Percentiles rank a stretch among this genome's conserved stretches.
phyloP scores from a whole-genome alignment of 2,113 vertebrate genomes.

The Petaurus breviceps region DNA sequence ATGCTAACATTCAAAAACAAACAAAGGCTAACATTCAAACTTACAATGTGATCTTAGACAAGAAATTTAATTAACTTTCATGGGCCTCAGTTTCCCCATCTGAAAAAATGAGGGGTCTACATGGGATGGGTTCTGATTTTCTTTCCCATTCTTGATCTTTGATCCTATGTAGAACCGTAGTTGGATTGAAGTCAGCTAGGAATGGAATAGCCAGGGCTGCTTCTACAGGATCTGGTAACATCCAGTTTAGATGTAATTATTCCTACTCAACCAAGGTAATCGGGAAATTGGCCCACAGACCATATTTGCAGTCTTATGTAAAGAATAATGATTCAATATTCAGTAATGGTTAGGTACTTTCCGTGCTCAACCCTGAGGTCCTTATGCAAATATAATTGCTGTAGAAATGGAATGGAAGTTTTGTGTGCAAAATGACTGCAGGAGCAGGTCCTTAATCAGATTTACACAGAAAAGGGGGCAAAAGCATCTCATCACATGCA shows the following conservation, averaged over 20 bases:
- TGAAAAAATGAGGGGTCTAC: neutral
- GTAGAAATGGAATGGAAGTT: conserved; percentile 33
- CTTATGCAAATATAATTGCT: conserved; percentile 45
- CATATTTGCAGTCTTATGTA: conserved; percentile 47
- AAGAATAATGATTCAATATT: conserved; percentile 44
- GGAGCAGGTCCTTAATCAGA: conserved; percentile 29
- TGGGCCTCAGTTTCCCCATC: neutral
- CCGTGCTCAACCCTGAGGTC: conserved; percentile 21
- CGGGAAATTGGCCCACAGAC: conserved; percentile 45
- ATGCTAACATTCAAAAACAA: neutral
- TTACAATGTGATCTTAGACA: neutral
- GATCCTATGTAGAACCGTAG: neutral
- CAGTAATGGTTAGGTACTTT: conserved; percentile 31
- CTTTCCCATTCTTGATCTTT: neutral
- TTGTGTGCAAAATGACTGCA: conserved; percentile 12
- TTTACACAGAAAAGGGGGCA: conserved; percentile 51
- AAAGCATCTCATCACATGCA: neutral
- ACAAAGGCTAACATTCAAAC: neutral
- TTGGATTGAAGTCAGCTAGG: neutral
- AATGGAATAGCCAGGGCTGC: neutral
- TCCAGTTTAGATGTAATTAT: conserved; percentile 51
- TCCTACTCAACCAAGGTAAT: conserved; percentile 41
- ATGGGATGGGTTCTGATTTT: neutral
- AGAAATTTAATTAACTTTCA: neutral
- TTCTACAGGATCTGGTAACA: conserved; percentile 26